These are phyloP conservation scores for Aphelocoma californica DNA, from an alignment of 2,797 vertebrate species.

Conservation along the genomic window DNA sequence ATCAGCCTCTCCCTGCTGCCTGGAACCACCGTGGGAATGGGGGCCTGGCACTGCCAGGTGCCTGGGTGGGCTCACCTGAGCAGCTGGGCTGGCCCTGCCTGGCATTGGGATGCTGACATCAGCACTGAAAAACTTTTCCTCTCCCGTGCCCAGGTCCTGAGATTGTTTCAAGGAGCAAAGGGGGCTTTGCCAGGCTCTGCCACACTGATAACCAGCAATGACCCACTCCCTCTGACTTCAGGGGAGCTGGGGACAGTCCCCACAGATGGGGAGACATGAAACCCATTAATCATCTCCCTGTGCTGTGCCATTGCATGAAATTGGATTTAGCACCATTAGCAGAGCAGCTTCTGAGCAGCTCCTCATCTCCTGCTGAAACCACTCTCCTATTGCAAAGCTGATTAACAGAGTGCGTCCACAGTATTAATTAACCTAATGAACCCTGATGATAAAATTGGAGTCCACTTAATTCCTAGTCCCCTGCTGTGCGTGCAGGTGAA, in stretches of 20 bases:
- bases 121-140: background rate
- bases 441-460: slow-evolving; percentile 30
- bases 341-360: background rate
- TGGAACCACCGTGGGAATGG: accelerated
- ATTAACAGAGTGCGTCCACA: slow-evolving; percentile 7
- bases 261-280: background rate
- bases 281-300: background rate
- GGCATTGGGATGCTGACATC: background rate
- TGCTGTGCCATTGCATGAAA: background rate
- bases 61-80: background rate
- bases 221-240: accelerated
- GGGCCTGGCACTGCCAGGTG: accelerated
- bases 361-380: background rate
- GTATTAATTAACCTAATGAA: slow-evolving; percentile 64
- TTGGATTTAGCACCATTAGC: slow-evolving; percentile 31
- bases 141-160: background rate
- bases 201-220: accelerated
- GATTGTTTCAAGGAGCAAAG: background rate
- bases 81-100: background rate
- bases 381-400: slow-evolving; percentile 16
- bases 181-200: background rate
- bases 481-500: background rate
- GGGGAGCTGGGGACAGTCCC: background rate
- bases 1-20: accelerated
- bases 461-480: background rate